Conservation (phyloP, 23 tunicate genomes). For the Corella eumyota region DNA sequence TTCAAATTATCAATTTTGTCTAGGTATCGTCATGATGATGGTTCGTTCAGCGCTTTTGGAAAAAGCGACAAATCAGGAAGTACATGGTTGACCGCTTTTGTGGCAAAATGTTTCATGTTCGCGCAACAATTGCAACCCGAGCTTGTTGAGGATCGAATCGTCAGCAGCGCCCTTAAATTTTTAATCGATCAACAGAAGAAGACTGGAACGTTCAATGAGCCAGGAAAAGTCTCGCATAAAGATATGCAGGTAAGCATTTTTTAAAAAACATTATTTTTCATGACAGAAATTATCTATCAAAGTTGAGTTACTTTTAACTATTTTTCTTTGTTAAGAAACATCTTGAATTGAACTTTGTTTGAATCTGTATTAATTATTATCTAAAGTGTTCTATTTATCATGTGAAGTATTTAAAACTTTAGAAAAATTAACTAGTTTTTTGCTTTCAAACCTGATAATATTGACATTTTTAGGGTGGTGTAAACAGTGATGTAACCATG, state of each 20-base stretch:
- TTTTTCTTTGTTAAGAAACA: too few relatives aligned
- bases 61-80: conserved; percentile 38
- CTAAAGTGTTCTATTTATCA: background rate
- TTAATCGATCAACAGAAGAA: conserved; percentile 24
- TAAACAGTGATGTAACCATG: conserved; percentile 39
- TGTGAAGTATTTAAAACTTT: background rate
- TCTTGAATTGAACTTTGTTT: too few relatives aligned
- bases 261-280: too few relatives aligned
- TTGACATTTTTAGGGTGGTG: conserved; percentile 47
- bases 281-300: too few relatives aligned
- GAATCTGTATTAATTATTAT: too few relatives aligned
- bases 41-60: conserved; percentile 85
- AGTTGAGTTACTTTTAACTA: too few relatives aligned
- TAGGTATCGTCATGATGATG: conserved; percentile 67
- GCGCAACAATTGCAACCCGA: conserved; percentile 42
- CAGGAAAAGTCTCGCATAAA: conserved; percentile 51
- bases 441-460: background rate
- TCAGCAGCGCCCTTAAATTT: conserved; percentile 41
- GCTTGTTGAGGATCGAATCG: conserved; percentile 13
- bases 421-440: background rate
- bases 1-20: too few relatives aligned
- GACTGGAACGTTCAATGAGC: conserved; percentile 44
- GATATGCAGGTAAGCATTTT: conserved; percentile 68
- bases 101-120: conserved; percentile 56
- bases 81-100: conserved; percentile 88